These are phyloP conservation scores for Harpagoxenus sublaevis DNA, from an alignment of 2,888 invertebrate genomes.

Conservation along the genomic window DNA sequence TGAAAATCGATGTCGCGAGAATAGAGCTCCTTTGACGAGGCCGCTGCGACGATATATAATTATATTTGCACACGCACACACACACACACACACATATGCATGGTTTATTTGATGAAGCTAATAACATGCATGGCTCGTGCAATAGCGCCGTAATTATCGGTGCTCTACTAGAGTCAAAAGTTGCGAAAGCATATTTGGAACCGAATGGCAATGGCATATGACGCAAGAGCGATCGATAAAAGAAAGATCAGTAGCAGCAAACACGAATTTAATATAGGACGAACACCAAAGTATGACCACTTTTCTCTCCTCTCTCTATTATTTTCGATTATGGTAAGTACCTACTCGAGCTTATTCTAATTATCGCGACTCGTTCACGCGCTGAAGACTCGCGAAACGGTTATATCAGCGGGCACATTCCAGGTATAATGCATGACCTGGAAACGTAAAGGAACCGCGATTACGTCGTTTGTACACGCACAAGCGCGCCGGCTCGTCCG, in stretches of 20 bases:
- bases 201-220: not conserved
- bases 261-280: not conserved
- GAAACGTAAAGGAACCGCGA: not conserved
- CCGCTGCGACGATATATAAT: not conserved
- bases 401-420: not conserved
- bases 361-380: not conserved
- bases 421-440: not conserved
- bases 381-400: not conserved
- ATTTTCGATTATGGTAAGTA: not conserved
- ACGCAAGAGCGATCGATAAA: conserved; percentile 55
- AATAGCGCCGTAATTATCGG: not conserved
- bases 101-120: not conserved
- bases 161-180: not conserved
- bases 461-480: not conserved
- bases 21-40: not conserved
- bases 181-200: not conserved
- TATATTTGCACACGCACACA: not conserved
- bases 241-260: not conserved
- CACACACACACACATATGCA: not conserved
- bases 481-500: not conserved
- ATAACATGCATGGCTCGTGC: not conserved
- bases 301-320: not conserved
- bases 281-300: not conserved
- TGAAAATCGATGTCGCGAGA: not conserved
- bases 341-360: not conserved